phyloP scores from a whole-genome alignment of 35 echinoderm and acorn worm genomes.

The Stichopus chloronotus region DNA sequence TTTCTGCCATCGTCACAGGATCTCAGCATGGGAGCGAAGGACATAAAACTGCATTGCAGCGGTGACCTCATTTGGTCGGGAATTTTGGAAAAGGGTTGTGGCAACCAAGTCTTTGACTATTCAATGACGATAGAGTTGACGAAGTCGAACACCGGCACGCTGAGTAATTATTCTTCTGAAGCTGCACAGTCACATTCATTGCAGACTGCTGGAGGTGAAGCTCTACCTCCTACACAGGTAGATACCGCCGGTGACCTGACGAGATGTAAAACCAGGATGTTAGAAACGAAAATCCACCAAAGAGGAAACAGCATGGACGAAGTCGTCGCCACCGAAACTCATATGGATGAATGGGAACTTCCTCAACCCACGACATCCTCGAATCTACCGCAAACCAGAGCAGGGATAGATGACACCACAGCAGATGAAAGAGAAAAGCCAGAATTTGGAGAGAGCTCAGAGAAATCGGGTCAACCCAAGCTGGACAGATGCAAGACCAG shows the following conservation, averaged over 20 bases:
- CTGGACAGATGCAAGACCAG: conserved; percentile 70
- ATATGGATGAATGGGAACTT: background rate
- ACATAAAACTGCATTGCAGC: conserved; percentile 52
- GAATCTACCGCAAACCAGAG: background rate
- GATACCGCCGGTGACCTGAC: background rate
- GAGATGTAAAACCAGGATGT: conserved; percentile 31
- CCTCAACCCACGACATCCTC: background rate
- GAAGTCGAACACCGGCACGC: background rate
- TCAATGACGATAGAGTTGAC: conserved; percentile 52
- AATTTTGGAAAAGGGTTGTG: conserved; percentile 89
- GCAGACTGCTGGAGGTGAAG: background rate
- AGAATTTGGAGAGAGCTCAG: background rate
- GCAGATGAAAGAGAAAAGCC: background rate
- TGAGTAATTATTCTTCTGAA: background rate
- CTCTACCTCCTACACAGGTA: background rate
- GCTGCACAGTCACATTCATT: background rate
- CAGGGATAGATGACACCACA: background rate
- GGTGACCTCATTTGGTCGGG: conserved; percentile 71
- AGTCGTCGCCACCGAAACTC: background rate
- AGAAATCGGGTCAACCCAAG: conserved; percentile 18
- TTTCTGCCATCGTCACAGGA: conserved; percentile 51
- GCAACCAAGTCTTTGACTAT: conserved; percentile 98
- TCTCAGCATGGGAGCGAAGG: conserved; percentile 79
- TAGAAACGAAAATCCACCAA: background rate
- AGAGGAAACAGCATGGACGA: background rate